Evolutionary conservation across 2,888 invertebrate species (phyloP), one percentile per base, ranked within the genome.

Genomic region (Copidosoma aretas): DNA sequence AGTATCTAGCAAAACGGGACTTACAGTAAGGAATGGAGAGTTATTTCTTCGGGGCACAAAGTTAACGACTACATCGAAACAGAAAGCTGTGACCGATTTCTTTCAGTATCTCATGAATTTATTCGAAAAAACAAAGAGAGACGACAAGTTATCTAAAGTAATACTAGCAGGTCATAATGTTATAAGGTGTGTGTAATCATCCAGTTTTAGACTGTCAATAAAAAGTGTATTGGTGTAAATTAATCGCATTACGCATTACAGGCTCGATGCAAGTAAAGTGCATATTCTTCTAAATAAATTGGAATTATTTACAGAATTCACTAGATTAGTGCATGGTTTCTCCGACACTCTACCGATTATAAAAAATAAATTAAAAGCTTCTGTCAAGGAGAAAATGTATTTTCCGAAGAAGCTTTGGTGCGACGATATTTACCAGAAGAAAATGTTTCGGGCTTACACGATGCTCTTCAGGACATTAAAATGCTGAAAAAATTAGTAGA

Each of bases 401-500:
- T 17, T 51, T 51, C 61, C 19, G 14, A 61, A 54, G 52, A 61
- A 17, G 24, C 4, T 10, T 52, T 61, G 41, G 53, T 61, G 22
- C 51, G 52, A 61, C 24, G 10, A 61, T 61, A 52, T 52, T 19
- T 61, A 19, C 32, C 61, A 52, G 17, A 39, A 39, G 52, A 61
- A 24, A 51, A 52, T 19, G 43, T 52, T 51, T 12, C 51, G 21
- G 19, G 10, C 52, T 39, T 49, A 19, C 60, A 49, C 24, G 51
- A 60, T 60, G 60, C 49, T 60, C 60, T 60, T 24, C 60, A 60
- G 41, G 24, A 60, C 21, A 60, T 60, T n/a, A 60, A 60, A 60
- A 41, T 49, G 24, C 21, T 60, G 32, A 53, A 61, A 52, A 52
- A 52, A 17, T 25, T 62, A 54, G 51, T 52, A 22, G 54, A 62